A percentile compares a stretch with the other conserved stretches of the same genome.
phyloP scores from a whole-genome alignment of 2,797 vertebrate species.

The Sandelia bainsii region DNA sequence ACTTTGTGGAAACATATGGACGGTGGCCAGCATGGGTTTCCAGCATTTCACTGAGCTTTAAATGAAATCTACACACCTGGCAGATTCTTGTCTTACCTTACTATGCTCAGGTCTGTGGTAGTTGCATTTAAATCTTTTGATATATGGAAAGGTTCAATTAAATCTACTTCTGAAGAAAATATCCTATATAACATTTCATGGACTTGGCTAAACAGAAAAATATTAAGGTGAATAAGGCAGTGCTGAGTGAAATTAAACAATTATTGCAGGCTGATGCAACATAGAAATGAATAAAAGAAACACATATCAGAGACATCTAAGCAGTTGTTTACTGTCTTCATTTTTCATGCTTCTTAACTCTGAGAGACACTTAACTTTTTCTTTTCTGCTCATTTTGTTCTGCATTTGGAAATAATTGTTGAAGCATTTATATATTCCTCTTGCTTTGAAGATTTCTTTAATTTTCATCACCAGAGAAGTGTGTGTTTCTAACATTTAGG shows the following conservation, averaged over 20 bases:
- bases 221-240: neutral
- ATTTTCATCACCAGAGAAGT: neutral
- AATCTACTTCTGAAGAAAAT: too few species aligned
- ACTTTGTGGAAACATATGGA: constrained; percentile 67
- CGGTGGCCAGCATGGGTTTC: constrained; percentile 36
- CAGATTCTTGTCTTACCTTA: constrained; percentile 21
- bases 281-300: neutral
- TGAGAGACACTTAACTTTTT: neutral
- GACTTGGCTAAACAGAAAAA: neutral
- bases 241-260: neutral
- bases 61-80: constrained; percentile 66
- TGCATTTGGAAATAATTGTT: neutral
- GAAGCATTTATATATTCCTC: neutral
- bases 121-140: constrained; percentile 10
- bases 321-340: neutral
- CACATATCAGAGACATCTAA: neutral
- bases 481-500: neutral
- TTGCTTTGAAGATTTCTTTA: neutral
- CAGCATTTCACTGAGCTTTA: constrained; percentile 64
- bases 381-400: neutral
- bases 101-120: constrained; percentile 4
- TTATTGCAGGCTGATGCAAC: neutral
- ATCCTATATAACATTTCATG: neutral
- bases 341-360: too few species aligned
- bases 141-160: neutral